Evolutionary conservation across 2,888 invertebrate species (phyloP).

Genomic region (Hartigia nigra): DNA sequence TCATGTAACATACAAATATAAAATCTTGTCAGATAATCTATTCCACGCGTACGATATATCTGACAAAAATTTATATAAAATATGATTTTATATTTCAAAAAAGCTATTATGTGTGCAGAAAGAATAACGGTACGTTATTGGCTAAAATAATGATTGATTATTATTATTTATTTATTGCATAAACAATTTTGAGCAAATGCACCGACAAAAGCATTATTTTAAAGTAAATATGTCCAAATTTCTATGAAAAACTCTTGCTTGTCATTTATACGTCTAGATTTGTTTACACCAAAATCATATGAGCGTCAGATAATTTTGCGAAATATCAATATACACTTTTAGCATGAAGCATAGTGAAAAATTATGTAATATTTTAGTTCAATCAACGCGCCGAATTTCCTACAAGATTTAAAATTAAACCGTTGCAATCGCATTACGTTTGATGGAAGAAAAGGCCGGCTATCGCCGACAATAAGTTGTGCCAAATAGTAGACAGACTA

Average conservation of each 20-base stretch:
- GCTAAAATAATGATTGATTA: not conserved
- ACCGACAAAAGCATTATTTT: not conserved
- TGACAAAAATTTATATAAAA: not conserved
- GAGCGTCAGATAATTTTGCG: not conserved
- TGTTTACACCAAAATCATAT: not conserved
- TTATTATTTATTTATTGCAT: not conserved
- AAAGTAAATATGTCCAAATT: not conserved
- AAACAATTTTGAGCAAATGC: not conserved
- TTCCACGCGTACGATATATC: not conserved
- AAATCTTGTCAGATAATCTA: not conserved
- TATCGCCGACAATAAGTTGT: not conserved
- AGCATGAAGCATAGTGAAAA: not conserved
- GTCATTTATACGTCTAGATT: not conserved
- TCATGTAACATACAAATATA: slow-evolving; percentile 10
- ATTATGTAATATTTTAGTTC: not conserved
- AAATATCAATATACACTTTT: not conserved
- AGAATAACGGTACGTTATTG: not conserved
- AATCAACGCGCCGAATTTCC: not conserved
- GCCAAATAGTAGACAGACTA: not conserved
- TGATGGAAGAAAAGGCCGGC: not conserved
- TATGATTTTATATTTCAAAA: not conserved
- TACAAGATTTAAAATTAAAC: not conserved
- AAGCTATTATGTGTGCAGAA: not conserved
- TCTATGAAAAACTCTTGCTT: not conserved
- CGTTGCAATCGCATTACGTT: not conserved